Conservation (phyloP, 1,140 invertebrate genomes). For the Gryllus bimaculatus region DNA sequence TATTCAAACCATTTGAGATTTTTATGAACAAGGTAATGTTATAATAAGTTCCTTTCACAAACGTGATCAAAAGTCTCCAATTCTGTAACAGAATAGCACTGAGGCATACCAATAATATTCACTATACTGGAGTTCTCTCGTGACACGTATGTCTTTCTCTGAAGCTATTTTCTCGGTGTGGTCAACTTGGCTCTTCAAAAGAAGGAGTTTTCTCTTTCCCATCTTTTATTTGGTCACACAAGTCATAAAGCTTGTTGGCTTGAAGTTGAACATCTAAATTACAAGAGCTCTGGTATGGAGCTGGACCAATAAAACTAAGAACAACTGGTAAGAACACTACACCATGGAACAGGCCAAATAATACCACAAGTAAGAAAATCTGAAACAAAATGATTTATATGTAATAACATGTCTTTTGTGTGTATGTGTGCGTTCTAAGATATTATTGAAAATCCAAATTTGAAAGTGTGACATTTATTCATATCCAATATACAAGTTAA, state of each 20-base stretch:
- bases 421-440: neutral
- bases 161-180: neutral
- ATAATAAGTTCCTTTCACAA: no score
- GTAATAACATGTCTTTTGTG: neutral
- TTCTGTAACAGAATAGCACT: neutral
- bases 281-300: conserved; percentile 33
- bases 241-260: neutral
- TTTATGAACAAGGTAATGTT: no score
- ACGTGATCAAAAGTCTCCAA: neutral
- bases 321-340: conserved; percentile 63
- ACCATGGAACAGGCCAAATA: conserved; percentile 69
- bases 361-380: conserved; percentile 65
- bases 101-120: neutral
- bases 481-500: neutral
- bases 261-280: neutral
- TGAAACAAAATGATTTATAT: conserved; percentile 31
- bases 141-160: neutral
- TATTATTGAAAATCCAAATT: conserved; percentile 17
- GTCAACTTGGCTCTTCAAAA: neutral
- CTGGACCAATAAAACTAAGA: conserved; percentile 59
- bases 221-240: conserved; percentile 9
- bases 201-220: neutral
- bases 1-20: no score
- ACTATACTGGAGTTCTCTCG: neutral
- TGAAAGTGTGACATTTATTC: conserved; percentile 12